Evolutionary conservation across 2,888 invertebrate genomes (phyloP).

Genomic region (Acanthosoma haemorrhoidale): DNA sequence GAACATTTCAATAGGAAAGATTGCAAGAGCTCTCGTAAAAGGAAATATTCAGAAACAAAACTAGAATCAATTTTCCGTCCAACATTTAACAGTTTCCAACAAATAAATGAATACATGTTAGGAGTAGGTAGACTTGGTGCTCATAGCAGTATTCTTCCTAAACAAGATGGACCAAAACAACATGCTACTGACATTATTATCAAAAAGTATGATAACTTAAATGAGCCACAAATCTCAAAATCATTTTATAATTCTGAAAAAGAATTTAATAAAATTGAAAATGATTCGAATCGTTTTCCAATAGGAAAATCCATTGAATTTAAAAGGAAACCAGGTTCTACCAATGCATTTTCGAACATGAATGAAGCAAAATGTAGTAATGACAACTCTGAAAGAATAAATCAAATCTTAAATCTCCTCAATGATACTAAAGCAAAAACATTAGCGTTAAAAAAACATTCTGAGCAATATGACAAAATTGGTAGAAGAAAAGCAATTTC

Average conservation of each 20-base stretch:
- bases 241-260: no score
- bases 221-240: not conserved
- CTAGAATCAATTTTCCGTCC: not conserved
- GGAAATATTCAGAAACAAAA: not conserved
- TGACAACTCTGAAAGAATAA: not conserved
- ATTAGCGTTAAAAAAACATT: no score
- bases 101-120: not conserved
- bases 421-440: not conserved
- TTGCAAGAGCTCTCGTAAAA: not conserved
- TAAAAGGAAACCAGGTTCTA: no score
- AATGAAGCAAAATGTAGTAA: no score
- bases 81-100: not conserved
- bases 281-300: no score
- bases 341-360: no score
- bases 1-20: not conserved
- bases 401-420: not conserved
- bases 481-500: no score
- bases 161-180: not conserved
- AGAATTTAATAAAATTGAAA: no score
- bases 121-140: not conserved
- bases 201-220: not conserved
- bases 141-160: not conserved
- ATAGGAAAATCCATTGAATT: no score
- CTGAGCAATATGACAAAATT: no score
- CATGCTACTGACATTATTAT: not conserved